phyloP scores from a whole-genome alignment of 2,113 vertebrate genomes.

The Cisticola juncidis region DNA sequence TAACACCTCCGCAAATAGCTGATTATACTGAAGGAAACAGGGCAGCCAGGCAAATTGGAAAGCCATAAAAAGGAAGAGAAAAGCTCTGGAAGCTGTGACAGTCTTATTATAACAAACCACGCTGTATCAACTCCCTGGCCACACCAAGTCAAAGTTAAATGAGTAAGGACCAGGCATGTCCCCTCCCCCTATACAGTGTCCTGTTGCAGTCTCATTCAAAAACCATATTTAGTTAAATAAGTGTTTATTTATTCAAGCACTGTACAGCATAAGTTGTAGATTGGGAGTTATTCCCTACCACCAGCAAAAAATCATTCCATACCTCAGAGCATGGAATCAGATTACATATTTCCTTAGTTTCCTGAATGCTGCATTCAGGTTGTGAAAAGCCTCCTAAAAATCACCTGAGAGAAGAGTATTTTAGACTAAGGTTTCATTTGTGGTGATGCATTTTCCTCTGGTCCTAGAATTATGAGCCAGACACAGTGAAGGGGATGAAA shows the following conservation, averaged over 20 bases:
- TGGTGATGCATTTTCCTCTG: not conserved
- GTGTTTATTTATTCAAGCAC: too few relatives aligned
- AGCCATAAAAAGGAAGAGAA: not conserved
- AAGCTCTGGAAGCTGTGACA: not conserved
- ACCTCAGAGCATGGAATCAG: not conserved
- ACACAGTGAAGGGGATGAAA: fast-evolving
- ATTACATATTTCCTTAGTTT: not conserved
- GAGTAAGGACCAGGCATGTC: not conserved
- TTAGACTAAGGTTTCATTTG: not conserved
- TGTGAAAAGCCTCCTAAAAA: not conserved
- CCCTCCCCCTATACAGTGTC: not conserved
- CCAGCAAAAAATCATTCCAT: not conserved
- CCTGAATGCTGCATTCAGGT: not conserved
- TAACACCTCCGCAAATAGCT: not conserved
- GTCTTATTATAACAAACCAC: not conserved
- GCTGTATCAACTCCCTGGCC: not conserved
- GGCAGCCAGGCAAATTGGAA: not conserved
- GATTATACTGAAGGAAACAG: not conserved
- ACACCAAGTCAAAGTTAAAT: not conserved
- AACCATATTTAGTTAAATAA: not conserved
- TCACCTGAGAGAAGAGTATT: not conserved
- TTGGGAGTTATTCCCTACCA: not conserved
- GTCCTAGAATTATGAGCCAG: not conserved
- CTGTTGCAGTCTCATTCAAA: not conserved
- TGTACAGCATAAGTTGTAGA: not conserved